A percentile compares a stretch with the other conserved stretches of the same genome.
phyloP scores from a whole-genome alignment of 2,797 vertebrate genomes.

The Chelon auratus region DNA sequence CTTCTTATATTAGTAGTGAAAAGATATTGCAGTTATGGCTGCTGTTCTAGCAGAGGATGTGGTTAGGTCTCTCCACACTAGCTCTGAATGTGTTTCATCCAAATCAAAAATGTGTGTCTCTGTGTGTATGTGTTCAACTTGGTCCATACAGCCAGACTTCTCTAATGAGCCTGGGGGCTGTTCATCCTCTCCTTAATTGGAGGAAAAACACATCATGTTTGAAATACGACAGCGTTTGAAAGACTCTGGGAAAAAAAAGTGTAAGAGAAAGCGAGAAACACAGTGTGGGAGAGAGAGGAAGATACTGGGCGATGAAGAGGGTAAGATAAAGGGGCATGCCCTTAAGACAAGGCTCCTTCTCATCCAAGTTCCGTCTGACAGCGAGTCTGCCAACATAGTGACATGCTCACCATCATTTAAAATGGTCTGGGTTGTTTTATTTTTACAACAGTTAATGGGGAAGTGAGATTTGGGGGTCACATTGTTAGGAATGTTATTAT shows the following conservation, averaged over 20 bases:
- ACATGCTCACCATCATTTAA: constrained; percentile 34
- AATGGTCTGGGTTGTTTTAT: constrained; percentile 7
- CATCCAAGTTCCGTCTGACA: constrained; percentile 36
- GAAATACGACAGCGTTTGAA: constrained; percentile 54
- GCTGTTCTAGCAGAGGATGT: constrained; percentile 6
- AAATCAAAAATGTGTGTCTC: constrained; percentile 23
- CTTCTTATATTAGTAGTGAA: neutral
- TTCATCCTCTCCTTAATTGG: constrained; percentile 74
- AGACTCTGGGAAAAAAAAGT: constrained; percentile 24
- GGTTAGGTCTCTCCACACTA: constrained; percentile 24
- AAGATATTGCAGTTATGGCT: constrained; percentile 4
- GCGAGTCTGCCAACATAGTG: constrained; percentile 22
- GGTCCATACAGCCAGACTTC: constrained; percentile 31
- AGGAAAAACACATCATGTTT: constrained; percentile 68
- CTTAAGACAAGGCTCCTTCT: constrained; percentile 38
- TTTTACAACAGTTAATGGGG: neutral
- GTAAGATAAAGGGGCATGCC: constrained; percentile 40
- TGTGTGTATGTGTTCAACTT: constrained; percentile 22
- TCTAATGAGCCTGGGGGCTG: constrained; percentile 72
- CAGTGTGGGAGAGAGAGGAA: constrained; percentile 18
- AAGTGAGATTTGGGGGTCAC: neutral
- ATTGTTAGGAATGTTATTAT: constrained; percentile 5
- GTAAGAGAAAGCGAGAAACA: constrained; percentile 26
- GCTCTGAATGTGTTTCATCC: constrained; percentile 21
- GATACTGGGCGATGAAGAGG: constrained; percentile 32